These are phyloP conservation scores for Sebastes paucispinis DNA, from an alignment of 2,797 vertebrate genomes.

Conservation along the genomic window DNA sequence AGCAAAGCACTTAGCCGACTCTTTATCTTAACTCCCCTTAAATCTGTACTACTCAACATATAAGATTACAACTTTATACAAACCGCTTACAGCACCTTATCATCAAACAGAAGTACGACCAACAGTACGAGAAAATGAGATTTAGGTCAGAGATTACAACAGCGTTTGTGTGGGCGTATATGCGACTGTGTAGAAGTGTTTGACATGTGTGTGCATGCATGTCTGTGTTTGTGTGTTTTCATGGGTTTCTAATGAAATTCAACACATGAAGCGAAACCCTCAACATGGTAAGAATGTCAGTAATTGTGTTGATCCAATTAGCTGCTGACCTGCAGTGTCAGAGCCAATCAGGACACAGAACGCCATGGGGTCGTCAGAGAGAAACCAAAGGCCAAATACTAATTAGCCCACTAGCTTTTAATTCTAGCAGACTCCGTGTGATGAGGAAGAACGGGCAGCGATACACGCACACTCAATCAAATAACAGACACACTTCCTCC, in stretches of 20 bases:
- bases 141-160: conserved; percentile 10
- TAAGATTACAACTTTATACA: conserved; percentile 20
- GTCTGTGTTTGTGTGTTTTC: conserved; percentile 18
- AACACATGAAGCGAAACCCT: conserved; percentile 51
- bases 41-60: conserved; percentile 1
- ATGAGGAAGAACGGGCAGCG: conserved; percentile 42
- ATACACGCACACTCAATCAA: conserved; percentile 29
- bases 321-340: conserved; percentile 62
- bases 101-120: background rate
- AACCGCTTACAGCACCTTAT: background rate
- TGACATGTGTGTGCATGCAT: background rate
- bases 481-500: conserved; percentile 42
- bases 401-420: conserved; percentile 69
- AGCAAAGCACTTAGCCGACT: conserved; percentile 32
- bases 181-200: background rate
- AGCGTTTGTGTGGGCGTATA: background rate
- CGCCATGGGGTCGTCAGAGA: conserved; percentile 65
- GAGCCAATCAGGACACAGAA: conserved; percentile 67
- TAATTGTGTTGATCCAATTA: conserved; percentile 79
- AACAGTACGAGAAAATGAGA: background rate
- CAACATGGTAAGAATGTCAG: conserved; percentile 68
- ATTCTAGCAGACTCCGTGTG: conserved; percentile 58
- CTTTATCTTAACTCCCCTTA: conserved; percentile 30
- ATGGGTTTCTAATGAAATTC: conserved; percentile 1
- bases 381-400: conserved; percentile 67